These are phyloP conservation scores for Halcyon senegalensis DNA, from an alignment of 2,113 vertebrate species.

Conservation along the genomic window DNA sequence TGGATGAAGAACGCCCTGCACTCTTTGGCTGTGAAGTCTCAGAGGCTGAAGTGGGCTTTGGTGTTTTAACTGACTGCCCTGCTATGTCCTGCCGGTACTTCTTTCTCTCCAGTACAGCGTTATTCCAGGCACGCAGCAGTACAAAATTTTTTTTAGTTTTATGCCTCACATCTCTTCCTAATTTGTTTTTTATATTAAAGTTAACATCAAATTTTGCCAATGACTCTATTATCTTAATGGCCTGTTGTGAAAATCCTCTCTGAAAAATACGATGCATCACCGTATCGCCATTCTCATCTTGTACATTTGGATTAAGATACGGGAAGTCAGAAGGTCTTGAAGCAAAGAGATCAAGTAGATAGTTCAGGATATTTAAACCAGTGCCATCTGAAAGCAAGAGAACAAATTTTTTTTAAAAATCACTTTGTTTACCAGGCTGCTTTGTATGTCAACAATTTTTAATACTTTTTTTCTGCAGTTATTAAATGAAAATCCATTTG, in stretches of 20 bases:
- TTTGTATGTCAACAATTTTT: background rate
- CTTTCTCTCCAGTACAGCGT: slow-evolving; percentile 45
- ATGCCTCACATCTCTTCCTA: slow-evolving; percentile 72
- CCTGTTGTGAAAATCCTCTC: slow-evolving; percentile 65
- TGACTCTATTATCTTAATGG: slow-evolving; percentile 64
- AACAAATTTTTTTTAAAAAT: background rate
- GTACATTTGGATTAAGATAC: slow-evolving; percentile 77
- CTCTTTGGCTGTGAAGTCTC: slow-evolving; percentile 48
- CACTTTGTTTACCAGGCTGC: background rate
- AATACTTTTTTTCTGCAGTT: background rate
- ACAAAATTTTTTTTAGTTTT: slow-evolving; percentile 77
- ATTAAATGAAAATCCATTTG: background rate
- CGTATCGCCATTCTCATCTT: slow-evolving; percentile 78
- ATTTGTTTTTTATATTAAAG: slow-evolving; percentile 78
- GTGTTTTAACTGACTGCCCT: background rate
- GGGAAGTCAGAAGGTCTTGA: slow-evolving; percentile 64
- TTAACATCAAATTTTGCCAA: slow-evolving; percentile 79
- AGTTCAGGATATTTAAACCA: slow-evolving; percentile 75
- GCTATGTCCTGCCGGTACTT: slow-evolving; percentile 53
- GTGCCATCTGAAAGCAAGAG: slow-evolving; percentile 66
- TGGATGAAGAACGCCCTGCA: background rate
- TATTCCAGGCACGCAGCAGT: slow-evolving; percentile 75
- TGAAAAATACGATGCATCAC: slow-evolving; percentile 82
- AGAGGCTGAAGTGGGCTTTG: background rate
- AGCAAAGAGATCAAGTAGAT: slow-evolving; percentile 75